Evolutionary conservation across 2,888 invertebrate species (phyloP), one percentile per base, ranked within the genome.

Genomic region (Pollenia griseotomentosa): DNA sequence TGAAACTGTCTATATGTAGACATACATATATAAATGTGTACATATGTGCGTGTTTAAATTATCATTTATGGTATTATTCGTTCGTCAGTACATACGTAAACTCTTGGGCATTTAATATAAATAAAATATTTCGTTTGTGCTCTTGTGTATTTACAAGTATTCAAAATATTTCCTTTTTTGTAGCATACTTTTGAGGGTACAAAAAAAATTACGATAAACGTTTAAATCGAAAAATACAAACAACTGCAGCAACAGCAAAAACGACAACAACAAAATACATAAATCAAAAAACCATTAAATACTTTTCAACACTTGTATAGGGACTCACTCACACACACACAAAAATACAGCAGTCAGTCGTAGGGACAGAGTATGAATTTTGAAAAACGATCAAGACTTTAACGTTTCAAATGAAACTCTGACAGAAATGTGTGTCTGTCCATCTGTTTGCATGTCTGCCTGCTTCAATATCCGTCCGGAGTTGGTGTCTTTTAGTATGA

Each of bases 241-340:
- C 10, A 61, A 19, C 7, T 53, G 46, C 14, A 82, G 12, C 14
- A 63, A 16, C 33, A 51, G 46, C 42, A 61, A 53, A 40, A 61
- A 23, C 44, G 65, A 5, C 48, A 70, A 71, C 55, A 75, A 70
- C 12, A 74, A 44, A 65, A 66, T 23, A 75, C 66, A 87, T 87
- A 87, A 84, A 87, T 87, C 86, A 87, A 87, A 87, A 84, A 81
- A 84, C 87, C 77, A 84, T 84, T 84, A 84, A 87, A 87, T 81
- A 81, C 73, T 81, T 84, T 84, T 87, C 81, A 84, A 68, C 87
- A 84, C 81, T 63, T 81, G 33, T n/a, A 59, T 77, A 46, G 46
- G 70, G 33, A 16, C 23, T 55, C 2, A 44, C n/a, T 19, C 16
- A 61, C 14, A 44, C n/a, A 40, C 16, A 61, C 14, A 42, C 0